phyloP scores from a whole-genome alignment of 2,113 vertebrate species.

The Crotophaga sulcirostris region DNA sequence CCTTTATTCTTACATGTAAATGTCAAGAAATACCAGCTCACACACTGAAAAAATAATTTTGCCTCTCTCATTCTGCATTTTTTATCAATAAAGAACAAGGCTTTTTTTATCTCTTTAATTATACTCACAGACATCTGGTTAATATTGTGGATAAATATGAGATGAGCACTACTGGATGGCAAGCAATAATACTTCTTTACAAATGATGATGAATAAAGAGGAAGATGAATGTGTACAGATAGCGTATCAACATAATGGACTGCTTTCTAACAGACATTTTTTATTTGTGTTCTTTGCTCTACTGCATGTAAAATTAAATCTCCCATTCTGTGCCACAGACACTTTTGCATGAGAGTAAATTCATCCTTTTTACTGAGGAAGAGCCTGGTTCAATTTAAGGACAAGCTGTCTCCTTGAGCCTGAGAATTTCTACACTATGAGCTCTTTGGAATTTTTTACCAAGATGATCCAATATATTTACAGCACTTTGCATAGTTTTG shows the following conservation, averaged over 20 bases:
- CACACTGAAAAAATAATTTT: slow-evolving; percentile 45
- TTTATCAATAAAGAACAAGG: slow-evolving; percentile 47
- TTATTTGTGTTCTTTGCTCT: slow-evolving; percentile 55
- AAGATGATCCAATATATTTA: not conserved
- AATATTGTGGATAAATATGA: slow-evolving; percentile 51
- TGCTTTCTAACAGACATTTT: slow-evolving; percentile 55
- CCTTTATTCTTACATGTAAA: not conserved
- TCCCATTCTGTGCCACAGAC: slow-evolving; percentile 9
- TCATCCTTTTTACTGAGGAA: not conserved
- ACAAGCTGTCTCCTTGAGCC: not conserved
- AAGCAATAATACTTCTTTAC: slow-evolving; percentile 65
- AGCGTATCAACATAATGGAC: slow-evolving; percentile 50
- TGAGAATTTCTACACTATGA: not conserved
- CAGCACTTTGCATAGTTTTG: not conserved
- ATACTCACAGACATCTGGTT: slow-evolving; percentile 64
- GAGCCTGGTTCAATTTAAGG: not conserved
- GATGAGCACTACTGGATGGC: slow-evolving; percentile 35
- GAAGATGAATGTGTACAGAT: slow-evolving; percentile 69
- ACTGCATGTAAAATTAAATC: slow-evolving; percentile 63
- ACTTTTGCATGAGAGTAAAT: slow-evolving; percentile 11
- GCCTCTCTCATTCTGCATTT: slow-evolving; percentile 24
- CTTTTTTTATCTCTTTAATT: slow-evolving; percentile 67
- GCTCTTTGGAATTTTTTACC: not conserved
- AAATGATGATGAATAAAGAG: slow-evolving; percentile 69
- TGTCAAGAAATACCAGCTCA: slow-evolving; percentile 54